Evolutionary conservation across 2,797 vertebrate species (phyloP).

Genomic region (Sebastes melanostomus): DNA sequence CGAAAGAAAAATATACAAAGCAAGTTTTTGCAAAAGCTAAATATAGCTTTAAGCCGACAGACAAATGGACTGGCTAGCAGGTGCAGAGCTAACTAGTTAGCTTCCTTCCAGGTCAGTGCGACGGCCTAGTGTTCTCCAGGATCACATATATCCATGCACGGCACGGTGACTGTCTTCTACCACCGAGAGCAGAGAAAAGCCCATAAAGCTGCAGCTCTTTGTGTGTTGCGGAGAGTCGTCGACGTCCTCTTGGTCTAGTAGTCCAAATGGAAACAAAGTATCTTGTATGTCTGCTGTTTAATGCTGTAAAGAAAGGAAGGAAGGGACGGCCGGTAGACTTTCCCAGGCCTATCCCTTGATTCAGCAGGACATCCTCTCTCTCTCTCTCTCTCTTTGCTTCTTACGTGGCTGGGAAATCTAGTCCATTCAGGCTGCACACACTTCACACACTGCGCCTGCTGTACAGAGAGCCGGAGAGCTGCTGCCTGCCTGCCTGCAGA

Average conservation of each 20-base stretch:
- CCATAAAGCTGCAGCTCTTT: conserved; percentile 67
- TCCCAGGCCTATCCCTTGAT: conserved; percentile 86
- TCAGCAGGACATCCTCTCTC: conserved; percentile 89
- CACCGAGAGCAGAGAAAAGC: conserved; percentile 62
- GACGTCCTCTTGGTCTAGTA: conserved; percentile 45
- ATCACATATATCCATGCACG: conserved; percentile 75
- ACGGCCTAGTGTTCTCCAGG: conserved; percentile 71
- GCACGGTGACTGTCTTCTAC: conserved; percentile 62
- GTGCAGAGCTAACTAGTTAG: conserved; percentile 76
- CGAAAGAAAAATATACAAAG: not conserved
- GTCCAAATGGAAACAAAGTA: conserved; percentile 43
- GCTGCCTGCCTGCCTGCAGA: conserved; percentile 59
- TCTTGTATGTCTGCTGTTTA: conserved; percentile 37
- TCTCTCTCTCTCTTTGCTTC: conserved; percentile 86
- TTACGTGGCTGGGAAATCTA: conserved; percentile 89
- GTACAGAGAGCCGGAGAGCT: conserved; percentile 64
- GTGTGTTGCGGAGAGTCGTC: conserved; percentile 64
- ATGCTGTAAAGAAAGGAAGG: conserved; percentile 52
- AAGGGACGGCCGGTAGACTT: conserved; percentile 82
- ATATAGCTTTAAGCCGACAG: conserved; percentile 7
- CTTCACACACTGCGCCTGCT: conserved; percentile 77
- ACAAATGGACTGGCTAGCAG: conserved; percentile 62
- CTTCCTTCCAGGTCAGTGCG: conserved; percentile 74
- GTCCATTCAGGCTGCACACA: conserved; percentile 83
- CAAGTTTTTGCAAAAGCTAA: conserved; percentile 35